Evolutionary conservation across 53 echinoderm and acorn worm species (phyloP).

Genomic region (Arbacia lixula): DNA sequence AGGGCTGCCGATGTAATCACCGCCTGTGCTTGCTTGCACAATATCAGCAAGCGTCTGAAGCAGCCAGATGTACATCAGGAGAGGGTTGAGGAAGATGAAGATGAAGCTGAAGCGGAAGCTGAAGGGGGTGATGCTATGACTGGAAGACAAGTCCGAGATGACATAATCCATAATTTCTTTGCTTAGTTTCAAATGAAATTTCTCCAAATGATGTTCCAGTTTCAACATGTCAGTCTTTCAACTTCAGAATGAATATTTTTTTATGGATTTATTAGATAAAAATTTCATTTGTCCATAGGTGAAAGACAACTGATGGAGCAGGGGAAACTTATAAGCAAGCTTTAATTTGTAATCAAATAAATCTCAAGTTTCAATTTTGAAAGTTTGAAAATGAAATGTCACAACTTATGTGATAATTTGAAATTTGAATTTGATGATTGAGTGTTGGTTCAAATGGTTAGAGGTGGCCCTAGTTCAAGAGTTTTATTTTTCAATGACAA

Average conservation of each 20-base stretch:
- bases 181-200: background rate
- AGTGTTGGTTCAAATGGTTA: too few relatives aligned
- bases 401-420: too few relatives aligned
- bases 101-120: background rate
- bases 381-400: too few relatives aligned
- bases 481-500: too few relatives aligned
- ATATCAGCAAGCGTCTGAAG: slow-evolving; percentile 20
- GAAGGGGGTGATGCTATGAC: slow-evolving; percentile 1
- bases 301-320: too few relatives aligned
- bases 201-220: background rate
- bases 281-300: too few relatives aligned
- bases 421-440: too few relatives aligned
- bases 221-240: background rate
- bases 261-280: too few relatives aligned
- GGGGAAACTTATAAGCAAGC: too few relatives aligned
- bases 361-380: too few relatives aligned
- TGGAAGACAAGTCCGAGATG: slow-evolving; percentile 23
- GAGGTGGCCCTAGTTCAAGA: too few relatives aligned
- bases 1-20: slow-evolving; percentile 42
- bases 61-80: slow-evolving; percentile 35
- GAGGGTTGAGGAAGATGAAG: background rate
- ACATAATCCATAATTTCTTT: slow-evolving; percentile 29
- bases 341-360: too few relatives aligned
- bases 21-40: slow-evolving; percentile 23
- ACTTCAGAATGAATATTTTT: background rate